phyloP scores from a whole-genome alignment of 1,140 invertebrate species.

The Callitettix versicolor region DNA sequence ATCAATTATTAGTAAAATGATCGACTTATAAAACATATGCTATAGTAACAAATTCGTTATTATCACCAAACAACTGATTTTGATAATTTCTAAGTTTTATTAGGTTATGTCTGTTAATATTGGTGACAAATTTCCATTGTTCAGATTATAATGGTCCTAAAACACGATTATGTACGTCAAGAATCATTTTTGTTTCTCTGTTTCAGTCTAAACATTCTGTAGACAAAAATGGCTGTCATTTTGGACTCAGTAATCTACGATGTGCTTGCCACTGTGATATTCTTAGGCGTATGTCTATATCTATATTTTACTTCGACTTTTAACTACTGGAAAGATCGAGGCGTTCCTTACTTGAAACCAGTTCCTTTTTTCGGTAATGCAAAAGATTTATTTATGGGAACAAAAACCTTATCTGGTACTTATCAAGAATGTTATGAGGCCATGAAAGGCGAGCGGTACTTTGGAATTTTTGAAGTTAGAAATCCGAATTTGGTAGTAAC shows the following conservation, averaged over 20 bases:
- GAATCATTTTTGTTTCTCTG: too few relatives aligned
- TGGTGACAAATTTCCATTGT: too few relatives aligned
- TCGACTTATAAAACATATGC: too few relatives aligned
- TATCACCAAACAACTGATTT: too few relatives aligned
- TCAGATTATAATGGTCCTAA: too few relatives aligned
- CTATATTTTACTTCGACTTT: neutral
- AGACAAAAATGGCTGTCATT: too few relatives aligned
- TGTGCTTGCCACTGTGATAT: neutral
- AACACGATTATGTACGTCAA: too few relatives aligned
- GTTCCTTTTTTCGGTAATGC: conserved; percentile 30
- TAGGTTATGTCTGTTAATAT: too few relatives aligned
- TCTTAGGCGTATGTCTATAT: conserved; percentile 25
- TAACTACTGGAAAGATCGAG: conserved; percentile 36
- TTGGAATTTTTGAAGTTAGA: neutral
- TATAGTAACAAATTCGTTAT: too few relatives aligned
- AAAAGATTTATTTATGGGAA: conserved; percentile 21
- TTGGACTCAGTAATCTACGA: neutral
- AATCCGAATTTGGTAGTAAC: neutral
- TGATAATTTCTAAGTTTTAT: too few relatives aligned
- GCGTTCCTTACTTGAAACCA: conserved; percentile 30
- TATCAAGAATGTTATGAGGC: conserved; percentile 1
- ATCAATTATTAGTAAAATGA: too few relatives aligned
- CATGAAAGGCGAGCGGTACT: neutral
- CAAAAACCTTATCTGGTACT: neutral
- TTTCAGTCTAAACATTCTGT: too few relatives aligned